phyloP scores from a whole-genome alignment of 1,140 invertebrate species.

The Coptotermes formosanus region DNA sequence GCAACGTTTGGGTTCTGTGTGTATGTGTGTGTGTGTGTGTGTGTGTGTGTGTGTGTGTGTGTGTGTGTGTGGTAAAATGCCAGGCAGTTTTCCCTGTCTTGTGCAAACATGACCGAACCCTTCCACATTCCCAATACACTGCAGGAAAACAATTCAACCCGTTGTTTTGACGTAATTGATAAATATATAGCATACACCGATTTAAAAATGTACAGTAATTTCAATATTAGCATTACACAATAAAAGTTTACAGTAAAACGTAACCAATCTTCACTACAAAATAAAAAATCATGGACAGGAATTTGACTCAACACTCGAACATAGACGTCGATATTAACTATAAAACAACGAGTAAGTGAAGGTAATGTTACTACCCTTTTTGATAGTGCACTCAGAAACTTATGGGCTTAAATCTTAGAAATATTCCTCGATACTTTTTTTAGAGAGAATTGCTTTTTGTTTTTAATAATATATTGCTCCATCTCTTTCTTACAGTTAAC shows the following conservation, averaged over 20 bases:
- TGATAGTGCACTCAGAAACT: too few relatives aligned
- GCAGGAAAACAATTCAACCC: constrained; percentile 15
- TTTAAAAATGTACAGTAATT: neutral
- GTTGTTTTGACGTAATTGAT: constrained; percentile 17
- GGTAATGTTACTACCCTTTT: too few relatives aligned
- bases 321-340: too few relatives aligned
- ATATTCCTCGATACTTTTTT: too few relatives aligned
- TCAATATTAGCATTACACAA: constrained; percentile 2
- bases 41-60: too few relatives aligned
- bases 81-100: constrained; percentile 9
- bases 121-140: neutral
- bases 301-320: neutral
- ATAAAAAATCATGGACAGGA: neutral
- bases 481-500: too few relatives aligned
- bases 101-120: neutral
- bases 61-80: neutral
- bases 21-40: neutral
- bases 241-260: neutral
- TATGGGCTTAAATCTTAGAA: too few relatives aligned
- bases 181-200: neutral
- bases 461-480: too few relatives aligned
- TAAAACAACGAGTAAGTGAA: too few relatives aligned
- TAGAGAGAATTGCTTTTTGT: too few relatives aligned
- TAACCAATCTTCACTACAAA: neutral
- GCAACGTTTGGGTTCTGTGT: constrained; percentile 9